Evolutionary conservation across 1,140 invertebrate species (phyloP).

Genomic region (Condylostylus longicornis): DNA sequence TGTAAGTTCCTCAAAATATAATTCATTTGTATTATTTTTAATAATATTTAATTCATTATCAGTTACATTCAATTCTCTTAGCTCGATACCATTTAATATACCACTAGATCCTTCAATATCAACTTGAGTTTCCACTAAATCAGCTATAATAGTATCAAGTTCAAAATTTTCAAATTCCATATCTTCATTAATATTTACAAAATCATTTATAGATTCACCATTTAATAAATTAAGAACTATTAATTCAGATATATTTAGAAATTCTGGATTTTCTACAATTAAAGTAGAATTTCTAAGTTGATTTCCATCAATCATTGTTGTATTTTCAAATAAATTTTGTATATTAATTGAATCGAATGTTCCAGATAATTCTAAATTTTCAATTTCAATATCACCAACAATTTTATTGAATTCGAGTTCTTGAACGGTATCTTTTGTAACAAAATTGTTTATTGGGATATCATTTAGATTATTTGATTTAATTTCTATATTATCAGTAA

Average conservation of each 20-base stretch:
- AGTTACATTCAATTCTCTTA: constrained; percentile 2
- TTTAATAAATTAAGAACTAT: too few relatives aligned
- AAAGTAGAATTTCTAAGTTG: constrained; percentile 14
- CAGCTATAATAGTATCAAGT: constrained; percentile 11
- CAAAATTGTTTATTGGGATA: constrained; percentile 27
- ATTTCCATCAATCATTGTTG: constrained; percentile 23
- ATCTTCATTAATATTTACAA: constrained; percentile 8
- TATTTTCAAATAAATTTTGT: constrained; percentile 22
- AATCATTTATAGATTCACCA: constrained; percentile 9
- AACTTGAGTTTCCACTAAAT: constrained; percentile 10
- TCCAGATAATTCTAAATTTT: constrained; percentile 22
- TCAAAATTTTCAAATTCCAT: constrained; percentile 10
- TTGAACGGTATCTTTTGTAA: constrained; percentile 33
- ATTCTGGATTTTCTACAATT: too few relatives aligned
- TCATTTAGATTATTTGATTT: constrained; percentile 27
- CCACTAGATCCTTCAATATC: constrained; percentile 14
- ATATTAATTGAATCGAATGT: constrained; percentile 29
- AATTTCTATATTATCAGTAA: constrained; percentile 22
- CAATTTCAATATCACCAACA: constrained; percentile 31
- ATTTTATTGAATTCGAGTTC: constrained; percentile 22
- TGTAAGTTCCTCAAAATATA: constrained; percentile 20
- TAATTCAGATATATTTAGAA: too few relatives aligned
- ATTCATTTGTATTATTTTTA: constrained; percentile 4
- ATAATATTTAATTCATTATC: too few relatives aligned
- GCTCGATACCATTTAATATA: constrained; percentile 10